Conservation (phyloP, 2,113 vertebrate species). For the Pungitius pungitius region DNA sequence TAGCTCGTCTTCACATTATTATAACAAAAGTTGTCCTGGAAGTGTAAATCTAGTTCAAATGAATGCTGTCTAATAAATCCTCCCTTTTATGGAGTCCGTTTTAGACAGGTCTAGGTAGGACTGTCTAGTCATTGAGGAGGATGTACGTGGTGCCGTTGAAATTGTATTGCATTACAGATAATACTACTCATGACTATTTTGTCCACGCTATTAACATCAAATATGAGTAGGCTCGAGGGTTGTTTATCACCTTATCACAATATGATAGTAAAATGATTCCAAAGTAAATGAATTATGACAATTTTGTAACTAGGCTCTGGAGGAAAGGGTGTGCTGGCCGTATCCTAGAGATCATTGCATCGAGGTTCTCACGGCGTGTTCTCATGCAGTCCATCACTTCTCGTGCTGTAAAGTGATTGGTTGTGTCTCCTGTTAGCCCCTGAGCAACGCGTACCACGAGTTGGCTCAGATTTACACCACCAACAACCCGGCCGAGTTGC, state of each 20-base stretch:
- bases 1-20: too few relatives aligned
- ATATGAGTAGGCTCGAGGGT: neutral
- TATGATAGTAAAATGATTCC: neutral
- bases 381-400: neutral
- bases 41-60: neutral
- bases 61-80: neutral
- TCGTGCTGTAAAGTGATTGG: neutral
- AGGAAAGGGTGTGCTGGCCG: neutral
- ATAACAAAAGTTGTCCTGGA: neutral
- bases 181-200: neutral
- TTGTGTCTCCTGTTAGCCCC: conserved; percentile 81
- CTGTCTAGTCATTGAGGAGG: neutral
- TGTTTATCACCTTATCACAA: neutral
- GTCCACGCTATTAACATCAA: neutral
- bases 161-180: neutral
- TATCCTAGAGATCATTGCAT: neutral
- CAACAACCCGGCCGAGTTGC: conserved; percentile 95
- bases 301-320: neutral
- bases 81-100: neutral
- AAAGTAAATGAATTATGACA: neutral
- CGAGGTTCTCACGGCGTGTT: neutral
- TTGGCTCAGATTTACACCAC: conserved; percentile 95
- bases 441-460: conserved; percentile 98
- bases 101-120: neutral
- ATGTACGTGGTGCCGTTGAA: neutral